A percentile compares a stretch with the other conserved stretches of the same genome.
These are phyloP conservation scores for Oceanites oceanicus DNA, from an alignment of 2,113 vertebrate species.

Conservation along the genomic window DNA sequence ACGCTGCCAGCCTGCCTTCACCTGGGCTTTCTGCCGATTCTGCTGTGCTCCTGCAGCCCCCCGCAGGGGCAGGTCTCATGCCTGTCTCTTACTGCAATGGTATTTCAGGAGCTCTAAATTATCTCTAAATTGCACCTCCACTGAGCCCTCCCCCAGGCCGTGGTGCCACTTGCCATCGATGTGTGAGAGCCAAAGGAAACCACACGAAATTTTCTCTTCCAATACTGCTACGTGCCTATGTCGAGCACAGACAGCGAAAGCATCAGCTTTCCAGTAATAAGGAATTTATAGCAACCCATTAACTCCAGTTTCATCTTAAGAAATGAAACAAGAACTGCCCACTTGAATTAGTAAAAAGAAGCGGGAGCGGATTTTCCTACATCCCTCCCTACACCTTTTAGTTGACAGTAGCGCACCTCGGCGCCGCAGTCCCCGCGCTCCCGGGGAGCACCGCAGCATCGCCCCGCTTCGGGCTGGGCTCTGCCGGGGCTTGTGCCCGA, in stretches of 20 bases:
- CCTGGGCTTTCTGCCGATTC: neutral
- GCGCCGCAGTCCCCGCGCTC: rapidly evolving
- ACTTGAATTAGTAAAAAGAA: neutral
- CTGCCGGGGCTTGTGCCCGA: neutral
- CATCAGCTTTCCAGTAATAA: neutral
- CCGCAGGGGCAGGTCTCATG: neutral
- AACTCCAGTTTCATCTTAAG: neutral
- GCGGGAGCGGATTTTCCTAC: neutral
- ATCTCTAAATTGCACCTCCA: neutral
- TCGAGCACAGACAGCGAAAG: neutral
- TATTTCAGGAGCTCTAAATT: neutral
- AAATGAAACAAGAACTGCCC: neutral
- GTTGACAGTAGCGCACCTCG: rapidly evolving
- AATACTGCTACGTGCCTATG: rapidly evolving
- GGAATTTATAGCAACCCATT: neutral
- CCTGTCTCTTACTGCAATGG: neutral
- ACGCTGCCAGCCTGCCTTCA: rapidly evolving
- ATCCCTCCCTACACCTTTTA: neutral
- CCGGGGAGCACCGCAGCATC: neutral
- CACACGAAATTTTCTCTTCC: too few species aligned
- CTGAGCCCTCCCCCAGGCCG: neutral
- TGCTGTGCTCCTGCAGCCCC: neutral
- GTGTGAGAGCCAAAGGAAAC: neutral
- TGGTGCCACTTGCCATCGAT: neutral
- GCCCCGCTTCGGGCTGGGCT: neutral